phyloP scores from a whole-genome alignment of 2,113 vertebrate genomes.

The Panurus biarmicus region DNA sequence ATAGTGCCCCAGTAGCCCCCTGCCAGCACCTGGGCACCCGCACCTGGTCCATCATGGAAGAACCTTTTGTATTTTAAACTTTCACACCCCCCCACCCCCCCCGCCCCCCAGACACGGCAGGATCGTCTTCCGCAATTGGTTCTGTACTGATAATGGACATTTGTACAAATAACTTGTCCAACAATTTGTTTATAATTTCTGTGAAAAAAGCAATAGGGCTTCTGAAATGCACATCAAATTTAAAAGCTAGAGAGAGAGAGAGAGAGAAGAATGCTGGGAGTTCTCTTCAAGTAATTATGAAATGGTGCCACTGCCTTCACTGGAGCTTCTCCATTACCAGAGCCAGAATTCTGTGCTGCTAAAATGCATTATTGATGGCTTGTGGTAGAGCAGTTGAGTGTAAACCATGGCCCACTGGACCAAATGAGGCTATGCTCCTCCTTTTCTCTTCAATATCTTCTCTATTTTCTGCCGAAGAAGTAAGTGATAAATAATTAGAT shows the following conservation, averaged over 20 bases:
- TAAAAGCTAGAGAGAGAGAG: background rate
- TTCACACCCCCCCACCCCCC: too few species aligned
- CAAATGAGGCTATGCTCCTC: background rate
- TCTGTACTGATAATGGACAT: background rate
- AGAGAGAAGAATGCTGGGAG: background rate
- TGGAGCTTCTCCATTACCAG: background rate
- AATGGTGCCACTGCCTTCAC: background rate
- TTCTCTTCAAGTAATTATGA: background rate
- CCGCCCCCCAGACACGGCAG: background rate
- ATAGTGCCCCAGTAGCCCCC: too few species aligned
- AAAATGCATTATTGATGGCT: background rate
- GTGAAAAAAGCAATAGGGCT: background rate
- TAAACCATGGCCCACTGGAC: background rate
- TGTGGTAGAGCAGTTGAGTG: background rate
- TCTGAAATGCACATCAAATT: background rate
- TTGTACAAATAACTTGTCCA: background rate
- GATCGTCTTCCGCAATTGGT: background rate
- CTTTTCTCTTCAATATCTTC: background rate
- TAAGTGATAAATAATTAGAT: background rate
- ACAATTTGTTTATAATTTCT: background rate
- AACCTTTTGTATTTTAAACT: background rate
- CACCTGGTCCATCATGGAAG: accelerated
- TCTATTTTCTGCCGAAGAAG: background rate
- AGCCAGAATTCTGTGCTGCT: background rate
- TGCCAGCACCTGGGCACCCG: accelerated